Conservation (phyloP, 2,888 invertebrate species). For the Nezara viridula region DNA sequence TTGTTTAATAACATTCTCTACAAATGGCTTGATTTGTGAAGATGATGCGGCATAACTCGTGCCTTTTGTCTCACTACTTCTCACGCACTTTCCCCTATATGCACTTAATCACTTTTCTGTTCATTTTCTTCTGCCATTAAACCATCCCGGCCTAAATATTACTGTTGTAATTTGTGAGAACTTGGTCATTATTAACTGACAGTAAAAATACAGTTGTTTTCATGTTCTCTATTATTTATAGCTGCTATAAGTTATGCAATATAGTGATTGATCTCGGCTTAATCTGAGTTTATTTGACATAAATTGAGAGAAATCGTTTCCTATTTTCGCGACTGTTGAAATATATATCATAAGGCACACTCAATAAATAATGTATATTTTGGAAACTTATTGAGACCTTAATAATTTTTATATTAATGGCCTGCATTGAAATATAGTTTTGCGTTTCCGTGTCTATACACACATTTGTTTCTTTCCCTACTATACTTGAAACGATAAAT, state of each 20-base stretch:
- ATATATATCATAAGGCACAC: too few relatives aligned
- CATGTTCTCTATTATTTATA: background rate
- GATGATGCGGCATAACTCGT: slow-evolving; percentile 8
- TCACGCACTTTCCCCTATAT: slow-evolving; percentile 12
- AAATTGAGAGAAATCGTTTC: too few relatives aligned
- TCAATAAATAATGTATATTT: too few relatives aligned
- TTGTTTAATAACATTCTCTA: background rate
- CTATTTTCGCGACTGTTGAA: too few relatives aligned
- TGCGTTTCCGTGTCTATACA: too few relatives aligned
- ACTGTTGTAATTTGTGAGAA: background rate
- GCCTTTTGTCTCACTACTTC: slow-evolving; percentile 12
- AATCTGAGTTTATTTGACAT: too few relatives aligned
- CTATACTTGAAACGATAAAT: too few relatives aligned
- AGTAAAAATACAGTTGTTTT: background rate
- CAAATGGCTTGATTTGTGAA: background rate
- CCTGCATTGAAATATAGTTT: too few relatives aligned
- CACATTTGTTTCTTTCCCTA: too few relatives aligned
- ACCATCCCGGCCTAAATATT: background rate
- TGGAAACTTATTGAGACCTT: too few relatives aligned
- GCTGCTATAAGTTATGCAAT: background rate
- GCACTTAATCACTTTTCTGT: background rate
- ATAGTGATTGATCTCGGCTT: too few relatives aligned
- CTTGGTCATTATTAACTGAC: background rate
- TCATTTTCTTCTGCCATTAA: slow-evolving; percentile 8
- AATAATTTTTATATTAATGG: too few relatives aligned